phyloP scores from a whole-genome alignment of 1,140 invertebrate genomes.

The Drosophila takahashii region DNA sequence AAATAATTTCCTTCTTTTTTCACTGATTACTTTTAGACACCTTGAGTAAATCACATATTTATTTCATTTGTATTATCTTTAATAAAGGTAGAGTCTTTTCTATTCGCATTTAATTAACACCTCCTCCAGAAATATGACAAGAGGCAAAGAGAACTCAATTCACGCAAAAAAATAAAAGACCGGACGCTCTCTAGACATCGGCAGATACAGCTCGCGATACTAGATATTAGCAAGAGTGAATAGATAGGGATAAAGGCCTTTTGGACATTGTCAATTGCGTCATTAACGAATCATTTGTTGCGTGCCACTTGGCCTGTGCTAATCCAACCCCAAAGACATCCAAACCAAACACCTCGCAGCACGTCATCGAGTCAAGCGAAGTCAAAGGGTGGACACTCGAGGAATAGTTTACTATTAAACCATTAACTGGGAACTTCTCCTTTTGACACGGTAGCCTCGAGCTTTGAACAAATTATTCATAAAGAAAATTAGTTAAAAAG shows the following conservation, averaged over 20 bases:
- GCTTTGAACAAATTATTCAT: conserved; percentile 2
- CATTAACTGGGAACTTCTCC: neutral
- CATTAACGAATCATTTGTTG: conserved; percentile 65
- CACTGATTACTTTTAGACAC: too few relatives aligned
- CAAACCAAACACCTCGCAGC: neutral
- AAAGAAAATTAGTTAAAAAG: neutral
- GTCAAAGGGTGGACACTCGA: neutral
- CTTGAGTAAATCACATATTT: too few relatives aligned
- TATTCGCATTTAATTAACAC: neutral
- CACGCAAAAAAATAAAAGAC: neutral
- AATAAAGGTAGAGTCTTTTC: conserved; percentile 1
- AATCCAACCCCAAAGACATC: conserved; percentile 22
- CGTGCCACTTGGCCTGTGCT: conserved; percentile 56
- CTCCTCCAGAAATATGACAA: neutral
- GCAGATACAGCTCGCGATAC: conserved; percentile 12
- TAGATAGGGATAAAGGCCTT: conserved; percentile 13
- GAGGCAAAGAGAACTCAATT: neutral
- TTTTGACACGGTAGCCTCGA: neutral
- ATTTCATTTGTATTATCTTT: too few relatives aligned
- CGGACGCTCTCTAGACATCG: conserved; percentile 12
- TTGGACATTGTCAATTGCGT: conserved; percentile 46
- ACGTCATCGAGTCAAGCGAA: conserved; percentile 10
- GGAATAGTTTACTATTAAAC: conserved; percentile 16
- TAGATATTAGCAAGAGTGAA: conserved; percentile 2
- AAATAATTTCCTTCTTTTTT: too few relatives aligned